phyloP scores from a whole-genome alignment of 1,140 invertebrate species.

The Drosophila funebris region DNA sequence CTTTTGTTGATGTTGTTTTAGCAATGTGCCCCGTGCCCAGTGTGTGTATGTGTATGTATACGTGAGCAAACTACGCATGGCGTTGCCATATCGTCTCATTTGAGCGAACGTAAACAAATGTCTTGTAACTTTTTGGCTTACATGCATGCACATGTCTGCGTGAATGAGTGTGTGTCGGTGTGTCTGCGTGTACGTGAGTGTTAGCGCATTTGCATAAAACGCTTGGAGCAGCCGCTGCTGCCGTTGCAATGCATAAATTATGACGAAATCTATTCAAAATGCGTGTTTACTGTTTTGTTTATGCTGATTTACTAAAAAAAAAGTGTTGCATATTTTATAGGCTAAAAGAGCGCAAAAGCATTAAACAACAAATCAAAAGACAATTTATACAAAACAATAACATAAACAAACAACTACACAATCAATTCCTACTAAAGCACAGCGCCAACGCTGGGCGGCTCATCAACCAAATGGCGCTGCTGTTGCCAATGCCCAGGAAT shows the following conservation, averaged over 20 bases:
- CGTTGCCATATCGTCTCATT: constrained; percentile 37
- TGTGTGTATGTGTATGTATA: constrained; percentile 46
- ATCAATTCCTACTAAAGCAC: not conserved
- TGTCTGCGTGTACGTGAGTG: constrained; percentile 28
- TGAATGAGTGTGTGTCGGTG: constrained; percentile 1
- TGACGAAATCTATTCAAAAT: constrained; percentile 49
- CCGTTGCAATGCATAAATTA: constrained; percentile 40
- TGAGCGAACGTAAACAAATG: constrained; percentile 48
- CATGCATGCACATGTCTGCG: not conserved
- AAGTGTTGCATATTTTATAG: constrained; percentile 46
- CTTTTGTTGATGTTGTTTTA: constrained; percentile 59
- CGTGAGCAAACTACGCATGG: constrained; percentile 39
- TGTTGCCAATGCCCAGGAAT: constrained; percentile 51
- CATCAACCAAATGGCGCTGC: constrained; percentile 40
- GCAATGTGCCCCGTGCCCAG: constrained; percentile 43
- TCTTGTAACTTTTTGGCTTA: constrained; percentile 54
- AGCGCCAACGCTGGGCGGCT: constrained; percentile 17
- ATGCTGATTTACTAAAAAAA: constrained; percentile 34
- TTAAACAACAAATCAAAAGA: constrained; percentile 23
- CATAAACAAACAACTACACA: constrained; percentile 1
- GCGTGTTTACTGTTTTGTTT: constrained; percentile 49
- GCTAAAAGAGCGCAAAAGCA: constrained; percentile 15
- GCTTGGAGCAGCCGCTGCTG: constrained; percentile 15
- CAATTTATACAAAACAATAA: constrained; percentile 28
- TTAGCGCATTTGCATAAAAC: constrained; percentile 45